Percentiles rank a stretch among this genome's conserved stretches.
Evolutionary conservation across 2,888 invertebrate genomes (phyloP).

Genomic region (Electrophaes corylata): DNA sequence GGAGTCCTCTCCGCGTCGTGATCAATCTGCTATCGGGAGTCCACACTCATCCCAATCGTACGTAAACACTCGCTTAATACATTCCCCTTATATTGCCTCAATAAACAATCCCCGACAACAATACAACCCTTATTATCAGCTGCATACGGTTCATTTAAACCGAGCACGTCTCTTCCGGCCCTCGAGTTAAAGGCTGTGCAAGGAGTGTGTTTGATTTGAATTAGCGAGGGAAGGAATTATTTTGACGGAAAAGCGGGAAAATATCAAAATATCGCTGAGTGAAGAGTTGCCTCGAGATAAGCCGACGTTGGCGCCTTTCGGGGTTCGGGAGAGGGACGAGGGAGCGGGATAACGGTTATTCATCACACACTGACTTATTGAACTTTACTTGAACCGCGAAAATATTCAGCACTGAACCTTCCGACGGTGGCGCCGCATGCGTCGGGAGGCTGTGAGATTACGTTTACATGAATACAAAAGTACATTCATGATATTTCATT

Average conservation of each 20-base stretch:
- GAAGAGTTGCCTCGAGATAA: conserved; percentile 6
- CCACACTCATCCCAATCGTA: conserved; percentile 19
- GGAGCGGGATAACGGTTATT: not conserved
- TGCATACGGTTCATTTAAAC: conserved; percentile 2
- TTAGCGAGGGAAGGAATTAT: conserved; percentile 18
- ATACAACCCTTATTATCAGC: conserved; percentile 6
- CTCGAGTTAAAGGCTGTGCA: conserved; percentile 13
- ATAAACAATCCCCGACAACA: conserved; percentile 11
- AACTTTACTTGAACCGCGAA: not conserved
- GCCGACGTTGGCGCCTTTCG: not conserved
- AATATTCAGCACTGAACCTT: conserved; percentile 3
- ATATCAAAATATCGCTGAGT: conserved; percentile 6
- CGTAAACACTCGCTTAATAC: conserved; percentile 25
- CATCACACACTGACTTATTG: conserved; percentile 13
- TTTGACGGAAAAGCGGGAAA: conserved; percentile 10
- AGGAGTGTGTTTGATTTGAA: conserved; percentile 26
- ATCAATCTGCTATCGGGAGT: conserved; percentile 16
- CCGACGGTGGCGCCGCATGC: not conserved
- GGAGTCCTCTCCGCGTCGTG: no score
- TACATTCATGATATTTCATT: not conserved
- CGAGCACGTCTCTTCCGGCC: not conserved
- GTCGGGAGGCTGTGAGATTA: not conserved
- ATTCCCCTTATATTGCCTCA: conserved; percentile 17
- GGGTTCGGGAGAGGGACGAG: not conserved
- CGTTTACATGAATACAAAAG: not conserved